These are phyloP conservation scores for Cottus gobio DNA, from an alignment of 2,113 vertebrate species.

Conservation along the genomic window DNA sequence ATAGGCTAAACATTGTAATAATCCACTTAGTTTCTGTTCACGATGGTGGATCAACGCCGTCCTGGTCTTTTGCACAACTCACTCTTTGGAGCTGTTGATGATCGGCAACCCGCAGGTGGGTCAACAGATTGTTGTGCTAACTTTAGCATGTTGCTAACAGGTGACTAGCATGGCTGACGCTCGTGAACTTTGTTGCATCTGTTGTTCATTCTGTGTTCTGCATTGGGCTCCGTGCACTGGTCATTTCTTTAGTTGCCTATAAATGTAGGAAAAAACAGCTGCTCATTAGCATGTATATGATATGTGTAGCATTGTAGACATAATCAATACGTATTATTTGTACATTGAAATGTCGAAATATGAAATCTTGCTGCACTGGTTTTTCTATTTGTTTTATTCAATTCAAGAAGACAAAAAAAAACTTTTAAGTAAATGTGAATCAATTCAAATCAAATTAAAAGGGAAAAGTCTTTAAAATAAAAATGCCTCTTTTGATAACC, in stretches of 20 bases:
- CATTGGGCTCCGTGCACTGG: no score
- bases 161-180: no score
- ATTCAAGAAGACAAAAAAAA: neutral
- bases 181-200: no score
- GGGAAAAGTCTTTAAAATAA: constrained; percentile 32
- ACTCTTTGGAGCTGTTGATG: neutral
- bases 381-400: constrained; percentile 17
- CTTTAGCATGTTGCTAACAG: no score
- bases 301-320: neutral
- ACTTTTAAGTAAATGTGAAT: constrained; percentile 41
- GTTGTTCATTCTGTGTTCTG: no score
- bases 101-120: neutral
- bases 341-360: neutral
- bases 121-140: neutral
- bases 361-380: neutral
- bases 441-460: constrained; percentile 46
- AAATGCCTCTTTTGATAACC: constrained; percentile 37
- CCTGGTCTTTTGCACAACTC: neutral
- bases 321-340: neutral
- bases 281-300: neutral
- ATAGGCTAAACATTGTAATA: no score
- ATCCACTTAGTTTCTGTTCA: neutral
- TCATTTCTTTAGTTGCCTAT: no score
- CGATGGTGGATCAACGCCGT: neutral
- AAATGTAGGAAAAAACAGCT: neutral